Conservation (phyloP, 1,140 invertebrate species). For the Drosophila erecta region DNA sequence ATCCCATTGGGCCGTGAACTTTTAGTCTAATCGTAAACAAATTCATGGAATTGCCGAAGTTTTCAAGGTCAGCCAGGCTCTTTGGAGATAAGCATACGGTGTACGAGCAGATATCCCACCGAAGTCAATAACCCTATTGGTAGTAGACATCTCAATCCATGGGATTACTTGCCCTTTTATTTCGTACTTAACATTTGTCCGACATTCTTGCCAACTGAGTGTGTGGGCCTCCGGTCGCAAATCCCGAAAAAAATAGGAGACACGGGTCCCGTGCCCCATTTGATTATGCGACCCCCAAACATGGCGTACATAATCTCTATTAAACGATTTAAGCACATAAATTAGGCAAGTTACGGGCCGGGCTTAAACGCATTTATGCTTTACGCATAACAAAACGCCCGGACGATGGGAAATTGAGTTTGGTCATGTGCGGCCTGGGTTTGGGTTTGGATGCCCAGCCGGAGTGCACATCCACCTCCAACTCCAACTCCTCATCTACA, state of each 20-base stretch:
- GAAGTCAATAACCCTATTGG: slow-evolving; percentile 31
- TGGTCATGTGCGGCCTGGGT: slow-evolving; percentile 55
- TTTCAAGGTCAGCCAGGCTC: slow-evolving; percentile 46
- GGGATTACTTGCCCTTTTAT: slow-evolving; percentile 36
- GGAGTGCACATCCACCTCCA: no score
- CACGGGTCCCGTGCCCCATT: slow-evolving; percentile 47
- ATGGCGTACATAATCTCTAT: slow-evolving; percentile 79
- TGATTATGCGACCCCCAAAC: slow-evolving; percentile 66
- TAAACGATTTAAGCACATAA: slow-evolving; percentile 80
- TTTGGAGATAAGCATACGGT: slow-evolving; percentile 2
- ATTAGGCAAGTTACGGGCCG: slow-evolving; percentile 70
- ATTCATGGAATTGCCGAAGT: slow-evolving; percentile 62
- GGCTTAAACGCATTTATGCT: slow-evolving; percentile 71
- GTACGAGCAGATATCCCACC: not conserved
- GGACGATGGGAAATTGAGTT: slow-evolving; percentile 57
- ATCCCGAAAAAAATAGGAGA: slow-evolving; percentile 35
- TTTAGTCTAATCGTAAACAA: slow-evolving; percentile 72
- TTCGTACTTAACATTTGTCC: slow-evolving; percentile 44
- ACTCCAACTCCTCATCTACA: not conserved
- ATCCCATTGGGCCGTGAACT: slow-evolving; percentile 58
- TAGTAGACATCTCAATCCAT: slow-evolving; percentile 20
- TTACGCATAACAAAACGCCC: slow-evolving; percentile 71
- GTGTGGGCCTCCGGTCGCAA: slow-evolving; percentile 15
- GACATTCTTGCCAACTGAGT: slow-evolving; percentile 57
- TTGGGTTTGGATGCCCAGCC: not conserved